Conservation (phyloP, 1,140 invertebrate species). For the Rhynchophorus ferrugineus region DNA sequence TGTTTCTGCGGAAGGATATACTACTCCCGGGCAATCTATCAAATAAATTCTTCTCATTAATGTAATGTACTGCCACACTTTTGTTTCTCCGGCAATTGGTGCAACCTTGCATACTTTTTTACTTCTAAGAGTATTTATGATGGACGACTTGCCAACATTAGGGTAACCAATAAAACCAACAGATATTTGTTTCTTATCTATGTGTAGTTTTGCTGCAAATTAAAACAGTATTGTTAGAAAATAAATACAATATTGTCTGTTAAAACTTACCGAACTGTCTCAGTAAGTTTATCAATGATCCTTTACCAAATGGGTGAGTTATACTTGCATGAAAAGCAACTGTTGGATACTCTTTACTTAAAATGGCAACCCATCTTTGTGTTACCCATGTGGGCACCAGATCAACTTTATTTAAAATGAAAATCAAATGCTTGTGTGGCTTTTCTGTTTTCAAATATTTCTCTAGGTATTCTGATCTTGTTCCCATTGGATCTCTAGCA, state of each 20-base stretch:
- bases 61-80: constrained; percentile 99
- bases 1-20: constrained; percentile 87
- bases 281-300: constrained; percentile 91
- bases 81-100: constrained; percentile 98
- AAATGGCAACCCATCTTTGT: constrained; percentile 86
- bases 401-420: constrained; percentile 93
- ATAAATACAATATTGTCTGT: constrained; percentile 3
- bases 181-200: constrained; percentile 96
- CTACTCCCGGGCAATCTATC: constrained; percentile 98
- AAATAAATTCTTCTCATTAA: constrained; percentile 95
- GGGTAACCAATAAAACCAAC: constrained; percentile 99
- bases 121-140: constrained; percentile 92
- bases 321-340: constrained; percentile 97
- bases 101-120: constrained; percentile 98
- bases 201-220: constrained; percentile 67
- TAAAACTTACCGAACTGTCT: constrained; percentile 73
- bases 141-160: constrained; percentile 97
- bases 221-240: constrained; percentile 7
- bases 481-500: constrained; percentile 92
- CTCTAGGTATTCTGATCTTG: constrained; percentile 88
- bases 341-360: constrained; percentile 93
- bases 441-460: constrained; percentile 85
- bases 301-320: constrained; percentile 98
- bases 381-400: constrained; percentile 97
- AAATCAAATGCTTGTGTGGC: constrained; percentile 89